Conservation (phyloP, 2,113 vertebrate species). For the Callospermophilus lateralis region DNA sequence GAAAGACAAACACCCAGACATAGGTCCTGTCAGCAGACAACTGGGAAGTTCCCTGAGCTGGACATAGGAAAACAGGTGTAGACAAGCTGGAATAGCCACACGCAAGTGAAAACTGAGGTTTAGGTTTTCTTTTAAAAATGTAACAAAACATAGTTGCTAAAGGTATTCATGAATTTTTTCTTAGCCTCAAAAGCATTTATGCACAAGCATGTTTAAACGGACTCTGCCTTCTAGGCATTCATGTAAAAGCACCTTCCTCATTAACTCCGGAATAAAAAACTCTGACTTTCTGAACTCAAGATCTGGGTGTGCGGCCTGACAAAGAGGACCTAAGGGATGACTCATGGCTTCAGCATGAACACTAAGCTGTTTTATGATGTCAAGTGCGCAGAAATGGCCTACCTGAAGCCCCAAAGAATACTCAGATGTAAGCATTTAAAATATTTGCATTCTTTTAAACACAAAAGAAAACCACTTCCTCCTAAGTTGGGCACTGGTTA, state of each 20-base stretch:
- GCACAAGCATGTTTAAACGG: neutral
- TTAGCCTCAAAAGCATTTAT: neutral
- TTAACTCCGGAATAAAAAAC: neutral
- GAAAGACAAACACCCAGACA: neutral
- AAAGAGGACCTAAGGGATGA: neutral
- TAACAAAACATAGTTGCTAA: neutral
- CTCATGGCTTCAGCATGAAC: neutral
- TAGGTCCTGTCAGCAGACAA: no score
- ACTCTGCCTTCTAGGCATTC: neutral
- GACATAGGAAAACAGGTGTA: neutral
- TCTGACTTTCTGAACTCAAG: neutral
- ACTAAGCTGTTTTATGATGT: neutral
- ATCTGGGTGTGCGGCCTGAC: neutral
- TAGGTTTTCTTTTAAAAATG: neutral
- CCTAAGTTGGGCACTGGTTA: neutral
- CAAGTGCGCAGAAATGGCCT: neutral
- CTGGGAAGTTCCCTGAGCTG: neutral
- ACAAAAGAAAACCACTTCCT: neutral
- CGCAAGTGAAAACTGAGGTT: neutral
- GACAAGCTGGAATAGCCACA: neutral
- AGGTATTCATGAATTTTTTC: neutral
- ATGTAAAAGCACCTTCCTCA: neutral
- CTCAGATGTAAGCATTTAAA: neutral
- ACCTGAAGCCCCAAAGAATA: neutral
- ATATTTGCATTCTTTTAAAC: neutral